Evolutionary conservation across 1,140 invertebrate species (phyloP), one percentile per base, ranked within the genome.

Genomic region (Wiebesia pumilae): DNA sequence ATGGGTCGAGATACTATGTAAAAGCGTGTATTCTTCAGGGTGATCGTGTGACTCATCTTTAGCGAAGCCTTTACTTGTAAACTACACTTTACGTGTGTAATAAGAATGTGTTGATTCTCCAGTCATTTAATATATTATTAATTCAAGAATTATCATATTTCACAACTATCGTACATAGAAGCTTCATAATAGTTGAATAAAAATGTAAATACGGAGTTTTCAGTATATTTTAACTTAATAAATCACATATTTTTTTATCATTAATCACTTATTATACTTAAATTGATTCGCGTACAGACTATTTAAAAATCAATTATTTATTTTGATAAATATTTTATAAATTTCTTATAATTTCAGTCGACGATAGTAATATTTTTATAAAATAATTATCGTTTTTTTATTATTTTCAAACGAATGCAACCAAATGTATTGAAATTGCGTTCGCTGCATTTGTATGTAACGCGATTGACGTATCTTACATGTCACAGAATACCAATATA

Each of bases 131-230:
- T 75, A 75, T n/a, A 75, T 75, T 75, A 75, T 75, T 75, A 43
- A 75, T 75, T 43, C 71, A 75, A n/a, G 38, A 75, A 75, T 75
- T 75, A 75, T 43, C 38, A 75, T 75, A 75, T 75, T 75, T 75
- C 71, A 27, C 27, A 75, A 75, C 27, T 43, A 40, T n/a, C 38
- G 6, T 6, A 40, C 69, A 1, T 43, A 43, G 3, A 40, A n/a
- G 38, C 27, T 24, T 75, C n/a, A 40, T 43, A 75, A 40, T n/a
- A 12, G 24, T 12, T 0, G 38, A 75, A 75, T 75, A 75, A 16
- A 43, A 75, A 43, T 43, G 27, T 43, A n/a, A 27, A 75, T 75
- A 43, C 24, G 1, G 21, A 43, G 38, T 73, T 33, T 33, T 71
- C 33, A 62, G 21, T 62, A 27, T 62, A 62, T 27, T 62, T 62